Evolutionary conservation across 2,797 vertebrate genomes (phyloP), one percentile per base, ranked within the genome.

Genomic region (Gila robusta): DNA sequence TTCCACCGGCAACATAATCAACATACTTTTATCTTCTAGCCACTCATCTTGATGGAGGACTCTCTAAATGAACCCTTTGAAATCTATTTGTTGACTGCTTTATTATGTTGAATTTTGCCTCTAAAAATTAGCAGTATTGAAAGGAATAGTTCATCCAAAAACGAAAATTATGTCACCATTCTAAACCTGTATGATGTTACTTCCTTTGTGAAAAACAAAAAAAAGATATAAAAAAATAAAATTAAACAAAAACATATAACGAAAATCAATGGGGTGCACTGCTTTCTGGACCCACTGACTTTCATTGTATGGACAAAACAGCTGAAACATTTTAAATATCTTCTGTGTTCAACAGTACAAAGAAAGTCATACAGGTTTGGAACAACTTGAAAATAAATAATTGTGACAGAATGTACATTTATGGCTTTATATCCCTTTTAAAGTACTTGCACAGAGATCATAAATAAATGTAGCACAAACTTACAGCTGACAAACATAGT

Each of bases 401-500:
- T 69, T 9, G 19, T 69, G 17, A 69, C 66, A 69, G 32, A 69
- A 37, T 37, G 17, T 21, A 35, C 17, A 37, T 67, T 19, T 67
- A 67, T 70, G 8, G 17, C 35, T 66, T 66, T 32, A 32, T 32
- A 16, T n/a, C 14, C 23, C 54, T 41, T 62, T 41, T 47, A 47
- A 72, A 14, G 26, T 56, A 9, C 52, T 76, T 86, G 67, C 79
- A 54, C 21, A 71, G 86, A 83, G 54, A 44, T 83, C 17, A 26
- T 74, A 83, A 89, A 84, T 54, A 62, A 11, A 21, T 14, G 41
- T 44, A 21, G 59, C 16, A 59, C 32, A 79, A 47, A 70, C 59
- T 17, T 59, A 71, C 19, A 44, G n/a, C 76, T 93, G 93, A 94
- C 88, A 86, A 91, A 94, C 91, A 82, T 74, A 89, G 81, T 89